phyloP scores from a whole-genome alignment of 2,888 invertebrate species.

The Apamea crenata region DNA sequence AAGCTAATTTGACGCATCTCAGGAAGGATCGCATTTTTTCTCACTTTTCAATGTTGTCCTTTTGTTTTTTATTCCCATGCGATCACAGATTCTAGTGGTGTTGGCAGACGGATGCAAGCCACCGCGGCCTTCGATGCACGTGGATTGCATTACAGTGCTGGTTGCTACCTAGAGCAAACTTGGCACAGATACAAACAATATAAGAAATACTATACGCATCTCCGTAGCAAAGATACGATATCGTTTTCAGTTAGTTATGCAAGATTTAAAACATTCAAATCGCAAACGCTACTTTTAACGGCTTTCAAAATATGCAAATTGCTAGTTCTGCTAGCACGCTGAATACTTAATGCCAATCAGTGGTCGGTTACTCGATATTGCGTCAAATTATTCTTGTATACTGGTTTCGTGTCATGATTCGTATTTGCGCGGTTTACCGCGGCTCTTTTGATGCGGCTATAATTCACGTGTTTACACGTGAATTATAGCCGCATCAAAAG shows the following conservation, averaged over 20 bases:
- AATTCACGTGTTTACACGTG: too few relatives aligned
- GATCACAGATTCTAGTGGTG: constrained; percentile 81
- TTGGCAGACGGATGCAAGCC: constrained; percentile 78
- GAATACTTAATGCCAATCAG: constrained; percentile 40
- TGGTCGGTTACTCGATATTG: constrained; percentile 42
- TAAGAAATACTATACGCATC: constrained; percentile 24
- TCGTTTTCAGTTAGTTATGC: constrained; percentile 15
- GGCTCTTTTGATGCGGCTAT: too few relatives aligned
- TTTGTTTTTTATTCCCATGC: constrained; percentile 73
- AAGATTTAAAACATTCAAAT: constrained; percentile 29
- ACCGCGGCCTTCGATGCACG: constrained; percentile 81
- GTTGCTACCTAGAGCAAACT: constrained; percentile 69
- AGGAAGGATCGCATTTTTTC: constrained; percentile 73
- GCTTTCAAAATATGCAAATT: constrained; percentile 47
- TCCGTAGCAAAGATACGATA: constrained; percentile 23
- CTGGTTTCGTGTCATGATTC: constrained; percentile 63
- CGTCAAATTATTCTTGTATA: constrained; percentile 64
- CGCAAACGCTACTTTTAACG: constrained; percentile 13
- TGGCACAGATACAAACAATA: constrained; percentile 52
- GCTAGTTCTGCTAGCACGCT: constrained; percentile 35
- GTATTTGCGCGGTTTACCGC: constrained; percentile 62
- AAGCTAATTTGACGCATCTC: constrained; percentile 78
- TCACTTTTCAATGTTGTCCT: constrained; percentile 74
- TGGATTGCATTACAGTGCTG: constrained; percentile 78
- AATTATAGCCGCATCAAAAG: constrained; percentile 72